These are phyloP conservation scores for Heliconius congener DNA, from an alignment of 1,140 invertebrate genomes.

Conservation along the genomic window DNA sequence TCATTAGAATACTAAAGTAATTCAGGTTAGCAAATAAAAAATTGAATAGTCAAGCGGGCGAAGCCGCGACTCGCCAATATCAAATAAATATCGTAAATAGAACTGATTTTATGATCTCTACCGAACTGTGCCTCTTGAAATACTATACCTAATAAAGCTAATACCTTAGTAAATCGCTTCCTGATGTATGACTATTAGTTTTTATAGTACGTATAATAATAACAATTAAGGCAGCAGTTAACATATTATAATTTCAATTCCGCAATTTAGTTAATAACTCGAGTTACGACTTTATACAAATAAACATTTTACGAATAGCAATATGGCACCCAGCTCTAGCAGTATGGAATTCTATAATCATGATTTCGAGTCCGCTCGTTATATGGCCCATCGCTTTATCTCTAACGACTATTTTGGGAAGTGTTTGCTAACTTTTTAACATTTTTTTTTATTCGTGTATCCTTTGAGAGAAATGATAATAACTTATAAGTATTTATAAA, in stretches of 20 bases:
- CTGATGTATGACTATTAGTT: not conserved
- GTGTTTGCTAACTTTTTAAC: no score
- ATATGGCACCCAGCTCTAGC: not conserved
- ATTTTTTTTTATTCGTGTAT: no score
- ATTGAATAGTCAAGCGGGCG: no score
- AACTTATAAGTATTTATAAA: no score
- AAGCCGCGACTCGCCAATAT: not conserved
- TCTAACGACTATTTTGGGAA: no score
- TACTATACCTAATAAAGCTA: conserved; percentile 9
- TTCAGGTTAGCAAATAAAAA: no score
- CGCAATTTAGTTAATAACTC: not conserved
- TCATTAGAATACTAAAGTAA: no score
- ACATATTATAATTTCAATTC: not conserved
- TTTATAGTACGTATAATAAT: conserved; percentile 1
- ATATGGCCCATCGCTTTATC: no score
- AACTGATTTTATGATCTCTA: not conserved
- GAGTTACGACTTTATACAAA: not conserved
- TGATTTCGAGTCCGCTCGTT: not conserved
- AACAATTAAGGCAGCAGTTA: conserved; percentile 10
- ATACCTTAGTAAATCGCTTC: not conserved
- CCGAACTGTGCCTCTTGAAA: not conserved
- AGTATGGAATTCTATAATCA: not conserved
- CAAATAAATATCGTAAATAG: not conserved
- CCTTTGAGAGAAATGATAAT: no score
- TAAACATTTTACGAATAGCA: not conserved